These are phyloP conservation scores for Pocillopora verrucosa DNA, from an alignment of 64 coral and sea anemone genomes.

Conservation along the genomic window DNA sequence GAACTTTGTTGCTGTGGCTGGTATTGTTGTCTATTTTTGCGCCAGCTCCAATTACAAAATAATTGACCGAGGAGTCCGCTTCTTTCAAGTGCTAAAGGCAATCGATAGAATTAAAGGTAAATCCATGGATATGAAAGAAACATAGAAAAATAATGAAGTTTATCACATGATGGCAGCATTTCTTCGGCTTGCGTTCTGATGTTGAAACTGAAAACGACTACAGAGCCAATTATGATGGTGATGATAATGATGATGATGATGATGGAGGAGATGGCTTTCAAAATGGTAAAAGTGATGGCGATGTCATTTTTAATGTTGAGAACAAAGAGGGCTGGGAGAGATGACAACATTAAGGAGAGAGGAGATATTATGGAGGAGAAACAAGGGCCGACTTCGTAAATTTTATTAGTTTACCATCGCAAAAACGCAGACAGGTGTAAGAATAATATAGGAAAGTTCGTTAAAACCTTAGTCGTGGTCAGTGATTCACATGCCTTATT, in stretches of 20 bases:
- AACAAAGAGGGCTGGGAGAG: too few relatives aligned
- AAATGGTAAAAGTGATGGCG: too few relatives aligned
- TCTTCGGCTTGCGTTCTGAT: too few relatives aligned
- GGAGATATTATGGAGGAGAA: too few relatives aligned
- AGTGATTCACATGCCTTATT: too few relatives aligned
- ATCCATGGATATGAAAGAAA: neutral
- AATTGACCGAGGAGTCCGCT: slow-evolving; percentile 58
- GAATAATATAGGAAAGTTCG: neutral
- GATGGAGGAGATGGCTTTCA: neutral
- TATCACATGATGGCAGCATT: too few relatives aligned
- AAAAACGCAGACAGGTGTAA: neutral
- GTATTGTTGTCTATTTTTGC: slow-evolving; percentile 32
- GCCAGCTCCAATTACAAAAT: slow-evolving; percentile 78
- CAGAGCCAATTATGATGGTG: neutral
- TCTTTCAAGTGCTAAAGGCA: slow-evolving; percentile 77
- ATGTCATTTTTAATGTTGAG: too few relatives aligned
- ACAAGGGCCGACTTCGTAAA: too few relatives aligned
- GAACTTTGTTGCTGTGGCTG: slow-evolving; percentile 36
- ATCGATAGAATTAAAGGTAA: neutral
- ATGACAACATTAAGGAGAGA: too few relatives aligned
- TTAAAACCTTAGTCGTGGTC: too few relatives aligned
- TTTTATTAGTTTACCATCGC: too few relatives aligned
- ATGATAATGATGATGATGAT: neutral
- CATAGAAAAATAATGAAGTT: neutral
- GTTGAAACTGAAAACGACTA: too few relatives aligned